These are phyloP conservation scores for Drosophila auraria DNA, from an alignment of 1,140 invertebrate species.

Conservation along the genomic window DNA sequence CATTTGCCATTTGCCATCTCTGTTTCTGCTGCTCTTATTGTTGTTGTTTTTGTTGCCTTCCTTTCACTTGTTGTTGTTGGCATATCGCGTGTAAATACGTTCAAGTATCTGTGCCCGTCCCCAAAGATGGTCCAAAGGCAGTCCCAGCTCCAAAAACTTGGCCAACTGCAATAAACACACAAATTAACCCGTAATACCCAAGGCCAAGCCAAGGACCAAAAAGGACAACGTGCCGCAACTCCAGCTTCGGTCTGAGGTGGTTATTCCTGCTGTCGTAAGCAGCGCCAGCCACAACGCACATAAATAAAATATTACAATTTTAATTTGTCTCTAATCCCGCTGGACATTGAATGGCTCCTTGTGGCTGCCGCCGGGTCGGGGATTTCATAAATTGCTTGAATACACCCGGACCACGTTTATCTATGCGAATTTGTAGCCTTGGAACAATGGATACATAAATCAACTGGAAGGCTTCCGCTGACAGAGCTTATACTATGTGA, in stretches of 20 bases:
- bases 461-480: constrained; percentile 55
- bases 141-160: constrained; percentile 64
- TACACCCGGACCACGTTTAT: constrained; percentile 34
- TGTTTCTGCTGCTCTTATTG: constrained; percentile 35
- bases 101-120: constrained; percentile 69
- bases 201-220: constrained; percentile 52
- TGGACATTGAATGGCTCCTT: constrained; percentile 59
- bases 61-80: constrained; percentile 53
- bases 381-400: constrained; percentile 70
- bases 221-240: constrained; percentile 74
- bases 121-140: constrained; percentile 39
- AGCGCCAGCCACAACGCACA: constrained; percentile 54
- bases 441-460: constrained; percentile 62
- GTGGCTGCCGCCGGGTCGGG: constrained; percentile 27
- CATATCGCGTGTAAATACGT: constrained; percentile 75
- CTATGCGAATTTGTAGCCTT: constrained; percentile 43
- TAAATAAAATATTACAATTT: constrained; percentile 84
- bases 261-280: constrained; percentile 31
- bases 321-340: constrained; percentile 81
- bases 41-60: constrained; percentile 5
- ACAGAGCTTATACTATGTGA: constrained; percentile 45
- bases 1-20: constrained; percentile 66
- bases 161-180: constrained; percentile 83
- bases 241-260: constrained; percentile 36
- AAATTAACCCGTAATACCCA: constrained; percentile 83